Percentiles rank a stretch among this genome's conserved stretches.
phyloP scores from a whole-genome alignment of 64 coral and sea anemone genomes.

The Catalaphyllia jardinei region DNA sequence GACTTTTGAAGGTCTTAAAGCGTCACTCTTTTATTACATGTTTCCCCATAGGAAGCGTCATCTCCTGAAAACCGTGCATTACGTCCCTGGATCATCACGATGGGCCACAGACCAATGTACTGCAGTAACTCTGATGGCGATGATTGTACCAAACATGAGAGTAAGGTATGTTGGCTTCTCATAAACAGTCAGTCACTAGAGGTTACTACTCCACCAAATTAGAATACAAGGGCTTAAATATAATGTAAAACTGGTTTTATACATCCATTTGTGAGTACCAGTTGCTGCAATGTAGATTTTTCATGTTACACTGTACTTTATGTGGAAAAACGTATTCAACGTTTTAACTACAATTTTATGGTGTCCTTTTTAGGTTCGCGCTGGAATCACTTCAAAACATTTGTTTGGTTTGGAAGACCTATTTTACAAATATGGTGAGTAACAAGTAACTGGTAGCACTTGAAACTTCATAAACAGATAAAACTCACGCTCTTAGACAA shows the following conservation, averaged over 20 bases:
- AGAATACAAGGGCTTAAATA: too few species aligned
- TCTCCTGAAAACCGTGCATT: constrained; percentile 73
- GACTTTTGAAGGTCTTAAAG: too few species aligned
- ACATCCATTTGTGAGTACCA: too few species aligned
- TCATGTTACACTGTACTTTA: too few species aligned
- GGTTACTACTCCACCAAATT: too few species aligned
- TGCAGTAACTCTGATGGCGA: constrained; percentile 81
- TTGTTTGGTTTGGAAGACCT: constrained; percentile 73
- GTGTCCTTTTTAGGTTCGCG: constrained; percentile 58
- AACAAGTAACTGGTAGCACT: not conserved
- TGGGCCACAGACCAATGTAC: constrained; percentile 97
- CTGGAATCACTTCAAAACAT: constrained; percentile 64
- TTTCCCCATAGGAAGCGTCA: constrained; percentile 57
- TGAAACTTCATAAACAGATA: too few species aligned
- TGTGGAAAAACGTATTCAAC: too few species aligned
- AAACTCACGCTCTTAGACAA: too few species aligned
- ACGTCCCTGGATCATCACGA: constrained; percentile 88
- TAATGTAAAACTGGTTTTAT: too few species aligned
- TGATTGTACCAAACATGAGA: constrained; percentile 81
- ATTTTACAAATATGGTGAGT: constrained; percentile 89
- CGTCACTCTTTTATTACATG: not conserved
- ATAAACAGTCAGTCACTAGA: too few species aligned
- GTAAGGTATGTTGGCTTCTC: constrained; percentile 58
- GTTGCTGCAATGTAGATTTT: too few species aligned
- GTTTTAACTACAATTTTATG: too few species aligned